Evolutionary conservation across 2,888 invertebrate genomes (phyloP), one percentile per base, ranked within the genome.

Genomic region (Trichogramma evanescens): DNA sequence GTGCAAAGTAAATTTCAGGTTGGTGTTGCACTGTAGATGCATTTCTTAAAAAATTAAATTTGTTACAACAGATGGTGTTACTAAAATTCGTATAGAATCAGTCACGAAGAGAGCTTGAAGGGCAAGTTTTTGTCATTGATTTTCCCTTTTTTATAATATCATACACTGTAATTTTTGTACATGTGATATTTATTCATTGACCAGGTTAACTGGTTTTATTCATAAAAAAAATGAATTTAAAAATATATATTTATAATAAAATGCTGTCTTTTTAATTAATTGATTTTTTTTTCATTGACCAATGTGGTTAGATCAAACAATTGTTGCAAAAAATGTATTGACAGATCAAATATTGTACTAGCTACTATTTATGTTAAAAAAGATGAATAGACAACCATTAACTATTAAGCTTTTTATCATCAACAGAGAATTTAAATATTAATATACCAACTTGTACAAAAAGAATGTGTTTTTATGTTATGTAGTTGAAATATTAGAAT

Each of bases 111-210:
- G 45, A 59, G 61, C 55, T 57, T 41, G 43, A 45, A 56, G 26
- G 54, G 44, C 58, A 57, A 59, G 54, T 61, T 61, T 56, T 59
- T 26, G 55, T 59, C 61, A 56, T 58, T 56, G 53, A 56, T 62
- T 62, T 54, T 61, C 61, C 61, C 63, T 46, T 42, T 61, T 64
- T 64, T 62, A 55, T 64, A 62, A 62, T 63, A 59, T 62, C 61
- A 58, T 64, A 60, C 60, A 62, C 46, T 64, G 61, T 63, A 63
- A 60, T 49, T 63, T 26, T 65, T 65, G 56, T 63, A 65, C 52
- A 65, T 65, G 64, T 65, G 64, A 65, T 65, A 65, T 65, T 62
- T 59, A 64, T 64, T 63, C 63, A 65, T 58, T 63, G 56, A 52
- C 59, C 59, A 59, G 56, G 49, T 26, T 54, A 7, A 56, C 50